These are phyloP conservation scores for Lepidurus arcticus DNA, from an alignment of 1,140 invertebrate genomes.

Conservation along the genomic window DNA sequence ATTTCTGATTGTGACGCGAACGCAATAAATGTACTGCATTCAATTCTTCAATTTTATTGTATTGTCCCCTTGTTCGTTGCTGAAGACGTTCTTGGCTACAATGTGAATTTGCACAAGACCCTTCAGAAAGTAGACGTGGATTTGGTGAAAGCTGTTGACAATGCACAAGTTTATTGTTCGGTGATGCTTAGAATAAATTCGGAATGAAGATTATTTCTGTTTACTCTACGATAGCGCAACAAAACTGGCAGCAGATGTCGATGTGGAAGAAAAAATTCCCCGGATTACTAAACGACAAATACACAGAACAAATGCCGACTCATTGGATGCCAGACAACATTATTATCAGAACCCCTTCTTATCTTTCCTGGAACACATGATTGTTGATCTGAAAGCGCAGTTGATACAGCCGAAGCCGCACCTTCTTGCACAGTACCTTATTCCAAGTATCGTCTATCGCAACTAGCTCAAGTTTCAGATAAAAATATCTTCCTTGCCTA, in stretches of 20 bases:
- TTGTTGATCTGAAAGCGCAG: not conserved
- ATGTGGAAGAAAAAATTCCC: not conserved
- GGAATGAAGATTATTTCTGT: not conserved
- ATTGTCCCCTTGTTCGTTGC: too few relatives aligned
- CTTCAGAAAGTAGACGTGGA: too few relatives aligned
- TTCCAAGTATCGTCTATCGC: not conserved
- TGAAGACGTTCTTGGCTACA: too few relatives aligned
- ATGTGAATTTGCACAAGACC: too few relatives aligned
- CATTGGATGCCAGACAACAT: not conserved
- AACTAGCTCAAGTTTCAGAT: not conserved
- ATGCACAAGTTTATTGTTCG: not conserved
- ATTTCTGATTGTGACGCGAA: too few relatives aligned
- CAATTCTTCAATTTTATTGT: too few relatives aligned
- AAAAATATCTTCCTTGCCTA: not conserved
- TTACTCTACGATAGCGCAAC: not conserved
- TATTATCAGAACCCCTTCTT: not conserved
- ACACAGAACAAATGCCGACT: not conserved
- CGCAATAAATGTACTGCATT: too few relatives aligned
- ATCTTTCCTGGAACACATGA: not conserved
- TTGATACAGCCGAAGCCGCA: not conserved
- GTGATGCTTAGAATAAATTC: not conserved
- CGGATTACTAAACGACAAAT: not conserved
- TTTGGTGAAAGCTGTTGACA: too few relatives aligned
- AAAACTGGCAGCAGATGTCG: conserved; percentile 9
- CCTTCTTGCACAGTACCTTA: not conserved